phyloP scores from a whole-genome alignment of 2,797 vertebrate genomes.

The Eulemur rubriventer region DNA sequence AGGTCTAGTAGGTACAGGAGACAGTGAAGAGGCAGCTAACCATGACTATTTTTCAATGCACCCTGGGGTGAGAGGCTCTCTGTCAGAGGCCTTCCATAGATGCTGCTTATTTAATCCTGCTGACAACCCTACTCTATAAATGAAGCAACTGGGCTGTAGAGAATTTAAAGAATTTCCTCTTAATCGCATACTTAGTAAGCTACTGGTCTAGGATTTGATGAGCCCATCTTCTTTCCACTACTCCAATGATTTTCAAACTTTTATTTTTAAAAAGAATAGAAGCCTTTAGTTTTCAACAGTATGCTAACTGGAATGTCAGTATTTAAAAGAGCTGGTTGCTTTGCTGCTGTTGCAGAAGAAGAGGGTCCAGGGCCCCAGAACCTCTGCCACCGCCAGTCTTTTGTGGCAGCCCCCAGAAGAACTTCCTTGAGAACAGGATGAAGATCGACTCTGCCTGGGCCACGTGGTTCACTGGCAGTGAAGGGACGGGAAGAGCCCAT shows the following conservation, averaged over 20 bases:
- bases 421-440: background rate
- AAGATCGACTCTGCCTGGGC: background rate
- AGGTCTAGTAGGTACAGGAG: background rate
- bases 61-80: background rate
- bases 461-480: background rate
- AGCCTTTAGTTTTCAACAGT: background rate
- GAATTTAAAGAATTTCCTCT: background rate
- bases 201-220: background rate
- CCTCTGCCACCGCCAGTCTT: accelerated
- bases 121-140: background rate
- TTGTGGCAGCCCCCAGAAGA: background rate
- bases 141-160: background rate
- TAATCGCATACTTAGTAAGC: background rate
- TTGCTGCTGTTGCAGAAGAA: background rate
- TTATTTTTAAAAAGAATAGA: background rate
- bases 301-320: background rate
- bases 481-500: background rate
- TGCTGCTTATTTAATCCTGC: background rate
- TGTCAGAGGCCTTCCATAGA: background rate
- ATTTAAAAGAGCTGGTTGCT: background rate
- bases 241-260: background rate
- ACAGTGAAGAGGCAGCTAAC: background rate
- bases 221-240: background rate
- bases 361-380: background rate
- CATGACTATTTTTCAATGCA: background rate